phyloP scores from a whole-genome alignment of 2,113 vertebrate genomes.

The Psettodes erumei region DNA sequence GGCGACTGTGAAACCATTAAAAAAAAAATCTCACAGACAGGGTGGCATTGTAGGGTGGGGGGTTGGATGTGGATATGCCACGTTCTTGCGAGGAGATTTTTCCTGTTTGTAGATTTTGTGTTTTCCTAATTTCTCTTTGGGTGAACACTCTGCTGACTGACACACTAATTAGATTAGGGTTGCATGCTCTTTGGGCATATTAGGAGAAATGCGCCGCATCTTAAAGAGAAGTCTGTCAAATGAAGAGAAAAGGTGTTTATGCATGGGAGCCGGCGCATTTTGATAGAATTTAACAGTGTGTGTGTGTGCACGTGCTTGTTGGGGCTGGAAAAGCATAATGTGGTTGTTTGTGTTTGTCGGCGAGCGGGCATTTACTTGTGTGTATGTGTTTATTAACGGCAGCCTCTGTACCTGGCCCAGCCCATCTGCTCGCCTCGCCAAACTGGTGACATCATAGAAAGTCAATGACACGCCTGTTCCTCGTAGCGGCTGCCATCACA shows the following conservation, averaged over 20 bases:
- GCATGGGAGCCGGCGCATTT: constrained; percentile 54
- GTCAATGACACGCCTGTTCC: constrained; percentile 73
- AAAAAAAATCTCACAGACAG: constrained; percentile 63
- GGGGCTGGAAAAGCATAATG: constrained; percentile 19
- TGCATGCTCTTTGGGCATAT: constrained; percentile 83
- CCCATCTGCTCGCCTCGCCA: constrained; percentile 76
- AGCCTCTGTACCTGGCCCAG: constrained; percentile 72
- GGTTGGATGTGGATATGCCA: constrained; percentile 56
- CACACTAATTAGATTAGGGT: constrained; percentile 86
- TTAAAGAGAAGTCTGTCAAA: constrained; percentile 76
- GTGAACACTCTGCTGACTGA: constrained; percentile 82
- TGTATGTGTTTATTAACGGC: constrained; percentile 67
- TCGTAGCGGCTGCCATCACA: constrained; percentile 73
- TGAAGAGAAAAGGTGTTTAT: constrained; percentile 69
- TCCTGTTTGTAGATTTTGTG: constrained; percentile 75
- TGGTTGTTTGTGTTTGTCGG: constrained; percentile 43
- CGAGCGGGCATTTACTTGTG: constrained; percentile 57
- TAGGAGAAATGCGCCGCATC: constrained; percentile 76
- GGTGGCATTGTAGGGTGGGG: constrained; percentile 22
- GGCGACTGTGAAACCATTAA: constrained; percentile 74
- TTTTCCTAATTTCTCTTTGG: constrained; percentile 78
- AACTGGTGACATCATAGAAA: constrained; percentile 76
- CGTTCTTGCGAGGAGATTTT: constrained; percentile 58
- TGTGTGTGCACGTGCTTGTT: not conserved
- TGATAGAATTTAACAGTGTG: constrained; percentile 31